Conservation (phyloP, 35 echinoderm and acorn worm species). For the Eucidaris tribuloides region DNA sequence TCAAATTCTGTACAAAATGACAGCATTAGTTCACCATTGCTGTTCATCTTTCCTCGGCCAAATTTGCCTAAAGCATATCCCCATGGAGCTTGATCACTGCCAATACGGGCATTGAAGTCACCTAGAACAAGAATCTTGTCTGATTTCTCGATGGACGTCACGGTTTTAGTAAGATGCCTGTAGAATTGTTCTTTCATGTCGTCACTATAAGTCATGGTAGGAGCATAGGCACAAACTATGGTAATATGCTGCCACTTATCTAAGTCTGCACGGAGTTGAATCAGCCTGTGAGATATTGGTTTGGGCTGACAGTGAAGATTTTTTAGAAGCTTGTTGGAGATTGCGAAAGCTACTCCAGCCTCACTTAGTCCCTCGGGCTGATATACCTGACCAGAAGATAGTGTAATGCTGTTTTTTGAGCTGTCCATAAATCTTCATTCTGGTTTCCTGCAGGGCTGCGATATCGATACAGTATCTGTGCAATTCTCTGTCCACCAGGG, state of each 20-base stretch:
- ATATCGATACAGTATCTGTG: slow-evolving; percentile 33
- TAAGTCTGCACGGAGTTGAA: slow-evolving; percentile 10
- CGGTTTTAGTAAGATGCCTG: not conserved
- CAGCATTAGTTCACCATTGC: no score
- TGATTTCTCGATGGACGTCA: no score
- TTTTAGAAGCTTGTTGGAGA: slow-evolving; percentile 31
- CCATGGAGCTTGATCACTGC: no score
- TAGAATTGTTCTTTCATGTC: slow-evolving; percentile 51
- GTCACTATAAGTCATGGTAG: slow-evolving; percentile 37
- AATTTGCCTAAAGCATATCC: no score
- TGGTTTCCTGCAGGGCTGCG: slow-evolving; percentile 57
- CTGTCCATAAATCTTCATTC: slow-evolving; percentile 11
- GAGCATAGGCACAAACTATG: slow-evolving; percentile 43
- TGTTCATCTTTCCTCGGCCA: no score
- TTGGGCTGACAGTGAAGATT: slow-evolving; percentile 30
- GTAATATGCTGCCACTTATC: not conserved
- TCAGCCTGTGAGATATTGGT: not conserved
- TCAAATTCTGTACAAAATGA: no score
- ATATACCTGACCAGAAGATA: slow-evolving; percentile 37
- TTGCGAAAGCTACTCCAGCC: slow-evolving; percentile 48
- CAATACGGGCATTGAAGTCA: no score
- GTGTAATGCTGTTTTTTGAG: slow-evolving; percentile 11
- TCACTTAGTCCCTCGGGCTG: not conserved
- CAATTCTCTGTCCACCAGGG: slow-evolving; percentile 12
- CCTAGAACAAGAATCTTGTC: no score